These are phyloP conservation scores for Drusus annulatus DNA, from an alignment of 1,140 invertebrate genomes.

Conservation along the genomic window DNA sequence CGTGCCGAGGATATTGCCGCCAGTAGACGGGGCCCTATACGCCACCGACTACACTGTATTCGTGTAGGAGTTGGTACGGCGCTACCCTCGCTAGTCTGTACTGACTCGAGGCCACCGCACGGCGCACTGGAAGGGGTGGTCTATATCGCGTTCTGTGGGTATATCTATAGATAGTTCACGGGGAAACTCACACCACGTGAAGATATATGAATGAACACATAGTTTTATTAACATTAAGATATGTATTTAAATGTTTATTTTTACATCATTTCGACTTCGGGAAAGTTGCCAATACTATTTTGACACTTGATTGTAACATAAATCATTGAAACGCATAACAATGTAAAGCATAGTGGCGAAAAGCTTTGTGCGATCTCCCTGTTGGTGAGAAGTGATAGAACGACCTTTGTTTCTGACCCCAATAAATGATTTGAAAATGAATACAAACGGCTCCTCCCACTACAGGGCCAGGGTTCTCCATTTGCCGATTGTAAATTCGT, in stretches of 20 bases:
- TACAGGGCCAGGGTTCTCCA: neutral
- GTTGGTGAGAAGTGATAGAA: neutral
- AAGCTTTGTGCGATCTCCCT: too few species aligned
- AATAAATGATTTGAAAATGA: slow-evolving; percentile 25
- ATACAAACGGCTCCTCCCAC: neutral
- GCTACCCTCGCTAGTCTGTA: neutral
- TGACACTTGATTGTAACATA: too few species aligned
- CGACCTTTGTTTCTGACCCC: neutral
- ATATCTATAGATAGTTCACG: too few species aligned
- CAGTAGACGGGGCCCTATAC: slow-evolving; percentile 13
- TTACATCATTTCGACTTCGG: too few species aligned
- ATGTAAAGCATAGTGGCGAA: too few species aligned
- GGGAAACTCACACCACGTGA: too few species aligned
- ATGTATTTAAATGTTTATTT: too few species aligned
- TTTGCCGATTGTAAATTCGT: slow-evolving; percentile 9
- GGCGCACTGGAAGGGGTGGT: neutral
- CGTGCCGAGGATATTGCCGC: slow-evolving; percentile 39
- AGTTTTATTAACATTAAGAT: too few species aligned
- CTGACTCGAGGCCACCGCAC: neutral
- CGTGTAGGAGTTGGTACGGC: neutral
- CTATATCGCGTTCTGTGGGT: neutral
- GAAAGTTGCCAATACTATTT: too few species aligned
- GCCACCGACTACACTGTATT: neutral
- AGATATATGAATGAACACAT: too few species aligned
- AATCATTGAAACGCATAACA: too few species aligned